Evolutionary conservation across 2,113 vertebrate genomes (phyloP).

Genomic region (Sinocyclocheilus anophthalmus): DNA sequence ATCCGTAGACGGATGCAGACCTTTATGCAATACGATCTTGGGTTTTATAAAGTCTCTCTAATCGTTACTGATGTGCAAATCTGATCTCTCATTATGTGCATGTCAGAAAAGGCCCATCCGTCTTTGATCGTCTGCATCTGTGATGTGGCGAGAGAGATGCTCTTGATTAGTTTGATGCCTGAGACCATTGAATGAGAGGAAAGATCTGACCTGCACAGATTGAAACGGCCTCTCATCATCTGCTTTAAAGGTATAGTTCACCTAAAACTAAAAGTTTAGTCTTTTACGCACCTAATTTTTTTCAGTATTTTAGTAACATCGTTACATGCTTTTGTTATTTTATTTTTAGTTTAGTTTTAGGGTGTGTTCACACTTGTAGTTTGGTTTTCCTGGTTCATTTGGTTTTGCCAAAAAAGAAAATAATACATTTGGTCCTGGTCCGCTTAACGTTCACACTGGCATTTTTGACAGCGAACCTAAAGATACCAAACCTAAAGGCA

Average conservation of each 20-base stretch:
- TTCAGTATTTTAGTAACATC: too few species aligned
- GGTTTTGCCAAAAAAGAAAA: too few species aligned
- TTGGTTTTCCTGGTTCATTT: too few species aligned
- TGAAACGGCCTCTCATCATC: constrained; percentile 59
- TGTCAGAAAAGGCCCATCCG: constrained; percentile 67
- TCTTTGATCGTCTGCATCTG: constrained; percentile 70
- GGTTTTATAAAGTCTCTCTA: constrained; percentile 58
- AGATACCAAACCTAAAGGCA: too few species aligned
- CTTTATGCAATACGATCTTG: background rate
- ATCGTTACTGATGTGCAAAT: constrained; percentile 63
- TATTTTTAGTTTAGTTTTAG: too few species aligned
- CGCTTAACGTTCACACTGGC: too few species aligned
- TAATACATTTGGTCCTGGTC: too few species aligned
- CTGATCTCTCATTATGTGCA: constrained; percentile 66
- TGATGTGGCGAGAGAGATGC: constrained; percentile 73
- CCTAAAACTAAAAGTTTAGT: background rate
- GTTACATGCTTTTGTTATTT: too few species aligned
- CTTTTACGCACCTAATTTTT: background rate
- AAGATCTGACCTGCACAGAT: constrained; percentile 71
- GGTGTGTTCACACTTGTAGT: too few species aligned
- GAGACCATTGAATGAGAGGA: constrained; percentile 66
- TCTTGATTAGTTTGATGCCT: constrained; percentile 75
- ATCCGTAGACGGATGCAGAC: background rate
- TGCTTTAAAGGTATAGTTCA: background rate
- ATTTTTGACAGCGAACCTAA: too few species aligned